Base-by-base conservation (phyloP, 2,797 vertebrate genomes). In the Sylvilagus floridanus region DNA sequence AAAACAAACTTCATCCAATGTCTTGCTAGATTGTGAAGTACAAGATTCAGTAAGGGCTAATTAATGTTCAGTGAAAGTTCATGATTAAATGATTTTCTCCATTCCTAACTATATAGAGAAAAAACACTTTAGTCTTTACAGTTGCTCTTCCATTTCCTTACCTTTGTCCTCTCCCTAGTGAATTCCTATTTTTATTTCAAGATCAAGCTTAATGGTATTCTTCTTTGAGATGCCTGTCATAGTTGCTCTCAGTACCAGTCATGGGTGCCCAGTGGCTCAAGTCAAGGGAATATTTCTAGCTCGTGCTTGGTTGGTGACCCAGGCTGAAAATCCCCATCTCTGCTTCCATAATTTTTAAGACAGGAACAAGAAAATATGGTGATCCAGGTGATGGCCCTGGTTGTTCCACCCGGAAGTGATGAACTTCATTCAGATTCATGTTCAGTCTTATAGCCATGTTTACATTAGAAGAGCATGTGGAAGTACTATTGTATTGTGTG, bases 111-210 rank as follows among this genome's bases (percentile, higher is more conserved):
- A 12, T n/a, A 9, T 5, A 71, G 54, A 92, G 68, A 84, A 14
- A 13, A 81, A n/a, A 47, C 28, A 19, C 19, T 57, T 83, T 24
- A 79, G 60, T 32, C 5, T 75, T 3, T 57, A 0, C 2, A n/a
- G 14, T 84, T 73, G 84, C 13, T 7, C 21, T 16, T 93, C 17
- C 28, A 28, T 24, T 52, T 47, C 19, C 17, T 10, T 50, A 21
- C 5, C 9, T 90, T 60, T 4, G 4, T 73, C 89, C 28, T 73
- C 19, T 65, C 42, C 9, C 6, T 30, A 7, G 7, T 93, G 37
- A 79, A 76, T 60, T 87, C 73, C 26, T 65, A 3, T 83, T 66
- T 17, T 28, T 90, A 21, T 92, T 95, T 82, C 42, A 73, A 81
- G 72, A 76, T 84, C 12, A 10, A 50, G 22, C 28, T 83, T 66